These are phyloP conservation scores for Dromiciops gliroides DNA, from an alignment of 2,113 vertebrate species.

Conservation along the genomic window DNA sequence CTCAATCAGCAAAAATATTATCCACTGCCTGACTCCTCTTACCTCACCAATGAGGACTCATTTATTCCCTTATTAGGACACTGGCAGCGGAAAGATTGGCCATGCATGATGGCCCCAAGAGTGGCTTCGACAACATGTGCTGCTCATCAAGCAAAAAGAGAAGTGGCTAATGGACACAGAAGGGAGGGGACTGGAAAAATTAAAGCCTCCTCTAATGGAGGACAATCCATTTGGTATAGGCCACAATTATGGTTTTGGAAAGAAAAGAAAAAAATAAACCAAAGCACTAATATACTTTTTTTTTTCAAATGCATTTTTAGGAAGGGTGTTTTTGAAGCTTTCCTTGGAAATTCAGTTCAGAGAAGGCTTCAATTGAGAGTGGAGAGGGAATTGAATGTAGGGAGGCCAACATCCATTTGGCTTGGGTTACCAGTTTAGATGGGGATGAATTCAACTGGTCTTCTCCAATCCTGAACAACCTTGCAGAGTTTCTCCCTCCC, in stretches of 20 bases:
- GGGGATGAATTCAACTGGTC: background rate
- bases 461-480: background rate
- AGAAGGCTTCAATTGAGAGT: conserved; percentile 22
- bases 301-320: conserved; percentile 45
- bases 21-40: conserved; percentile 77
- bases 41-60: conserved; percentile 78
- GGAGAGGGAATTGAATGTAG: conserved; percentile 19
- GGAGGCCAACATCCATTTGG: background rate
- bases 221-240: conserved; percentile 62
- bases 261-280: conserved; percentile 40
- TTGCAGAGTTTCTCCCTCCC: background rate
- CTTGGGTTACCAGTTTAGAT: background rate
- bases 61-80: conserved; percentile 86
- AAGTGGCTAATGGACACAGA: conserved; percentile 68
- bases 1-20: conserved; percentile 82
- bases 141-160: conserved; percentile 79
- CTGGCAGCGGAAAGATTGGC: conserved; percentile 66
- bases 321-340: conserved; percentile 58
- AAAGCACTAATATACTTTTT: conserved; percentile 53
- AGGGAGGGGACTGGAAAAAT: conserved; percentile 74
- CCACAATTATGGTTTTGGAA: conserved; percentile 78
- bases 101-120: conserved; percentile 58
- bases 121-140: conserved; percentile 78
- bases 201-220: conserved; percentile 55
- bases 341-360: conserved; percentile 41